Evolutionary conservation across 2,797 vertebrate genomes (phyloP), one percentile per base, ranked within the genome.

Genomic region (Ptychobarbus kaznakovi): DNA sequence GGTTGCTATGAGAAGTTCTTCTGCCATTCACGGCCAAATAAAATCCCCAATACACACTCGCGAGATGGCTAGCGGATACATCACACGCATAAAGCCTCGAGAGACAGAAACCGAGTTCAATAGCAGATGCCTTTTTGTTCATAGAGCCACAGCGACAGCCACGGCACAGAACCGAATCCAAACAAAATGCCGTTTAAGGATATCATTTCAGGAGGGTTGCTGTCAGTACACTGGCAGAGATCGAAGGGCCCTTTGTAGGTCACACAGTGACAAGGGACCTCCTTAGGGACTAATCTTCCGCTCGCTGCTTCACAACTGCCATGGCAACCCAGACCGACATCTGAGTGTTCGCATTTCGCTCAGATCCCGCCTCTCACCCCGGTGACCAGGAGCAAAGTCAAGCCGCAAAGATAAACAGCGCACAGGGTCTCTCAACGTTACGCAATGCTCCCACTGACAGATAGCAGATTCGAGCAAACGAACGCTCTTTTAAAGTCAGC

Each of bases 241-340:
- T 85, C 42, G 84, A 86, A 82, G 66, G 68, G 51, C 49, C 58
- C 77, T 86, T 82, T 86, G 81, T 83, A 83, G 75, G 73, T 74
- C 72, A 80, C 68, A 81, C 65, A 51, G 82, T 88, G 88, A 84
- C 86, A 83, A 86, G 86, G 86, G 88, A 89, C 85, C 87, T 85
- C 85, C 88, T 85, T 85, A 83, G 82, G 86, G 87, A 87, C n/a
- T 38, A 63, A 84, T 84, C 74, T 82, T 66, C 74, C 72, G 72
- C 86, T 83, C 44, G 70, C 84, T 90, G 85, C 77, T 75, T 72
- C 81, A 74, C 80, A 70, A 80, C 82, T 89, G 87, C 86, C 81
- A 88, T 86, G 85, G 87, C 84, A 87, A 87, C 89, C 51, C 42
- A 53, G 58, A 78, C 81, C 22, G 82, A 70, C 49, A 73, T 69